Conservation (phyloP, 2,888 invertebrate genomes). For the Physocephala rufipes region DNA sequence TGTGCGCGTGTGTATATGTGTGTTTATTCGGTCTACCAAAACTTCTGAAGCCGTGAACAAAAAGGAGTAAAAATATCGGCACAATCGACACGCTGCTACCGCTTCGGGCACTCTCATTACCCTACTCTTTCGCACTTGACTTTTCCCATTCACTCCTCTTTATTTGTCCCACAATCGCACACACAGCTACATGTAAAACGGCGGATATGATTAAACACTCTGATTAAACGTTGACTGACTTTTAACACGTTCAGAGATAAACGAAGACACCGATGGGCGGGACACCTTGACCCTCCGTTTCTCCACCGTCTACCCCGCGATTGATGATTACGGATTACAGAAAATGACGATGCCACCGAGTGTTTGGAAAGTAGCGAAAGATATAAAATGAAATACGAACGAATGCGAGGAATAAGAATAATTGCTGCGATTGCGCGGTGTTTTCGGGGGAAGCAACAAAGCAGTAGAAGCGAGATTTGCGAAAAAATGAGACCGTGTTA, state of each 20-base stretch:
- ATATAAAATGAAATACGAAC: background rate
- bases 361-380: background rate
- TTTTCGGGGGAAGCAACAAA: too few species aligned
- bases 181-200: background rate
- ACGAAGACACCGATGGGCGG: background rate
- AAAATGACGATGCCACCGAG: background rate
- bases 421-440: too few species aligned
- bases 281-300: background rate
- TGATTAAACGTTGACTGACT: constrained; percentile 34
- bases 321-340: background rate
- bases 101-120: background rate
- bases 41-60: background rate
- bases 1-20: too few species aligned
- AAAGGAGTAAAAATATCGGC: background rate
- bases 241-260: constrained; percentile 23
- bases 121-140: too few species aligned
- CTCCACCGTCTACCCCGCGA: background rate
- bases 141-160: too few species aligned
- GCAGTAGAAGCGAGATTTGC: too few species aligned
- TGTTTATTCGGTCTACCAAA: too few species aligned
- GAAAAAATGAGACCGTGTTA: background rate
- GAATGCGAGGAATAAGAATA: too few species aligned
- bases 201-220: constrained; percentile 30
- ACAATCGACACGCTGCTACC: background rate
- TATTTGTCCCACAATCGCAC: background rate